Evolutionary conservation across 1,140 invertebrate genomes (phyloP).

Genomic region (Drosophila oshimai): DNA sequence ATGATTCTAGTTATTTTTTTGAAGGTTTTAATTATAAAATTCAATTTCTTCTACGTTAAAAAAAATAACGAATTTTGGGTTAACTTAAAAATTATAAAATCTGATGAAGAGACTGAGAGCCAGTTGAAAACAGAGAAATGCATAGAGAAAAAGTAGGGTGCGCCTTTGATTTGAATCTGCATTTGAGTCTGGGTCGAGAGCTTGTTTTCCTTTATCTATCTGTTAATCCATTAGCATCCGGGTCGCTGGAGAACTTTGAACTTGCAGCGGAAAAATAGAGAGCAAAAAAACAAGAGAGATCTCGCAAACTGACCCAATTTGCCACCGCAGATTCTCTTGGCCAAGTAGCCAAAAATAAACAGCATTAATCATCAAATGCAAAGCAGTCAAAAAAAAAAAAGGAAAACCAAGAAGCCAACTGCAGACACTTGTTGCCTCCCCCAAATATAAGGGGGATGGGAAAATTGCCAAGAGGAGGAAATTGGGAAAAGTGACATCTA

Average conservation of each 20-base stretch:
- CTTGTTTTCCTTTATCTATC: neutral
- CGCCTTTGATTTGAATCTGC: constrained; percentile 45
- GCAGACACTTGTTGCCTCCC: constrained; percentile 43
- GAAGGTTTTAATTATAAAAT: too few relatives aligned
- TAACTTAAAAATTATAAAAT: neutral
- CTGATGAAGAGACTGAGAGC: neutral
- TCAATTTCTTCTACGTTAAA: too few relatives aligned
- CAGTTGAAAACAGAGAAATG: neutral
- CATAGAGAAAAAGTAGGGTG: constrained; percentile 12
- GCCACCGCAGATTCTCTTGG: constrained; percentile 1
- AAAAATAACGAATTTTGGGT: too few relatives aligned
- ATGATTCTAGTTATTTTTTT: neutral
- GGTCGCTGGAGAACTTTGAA: constrained; percentile 34
- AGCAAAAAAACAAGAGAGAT: neutral
- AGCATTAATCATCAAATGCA: constrained; percentile 42
- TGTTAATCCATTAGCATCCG: neutral
- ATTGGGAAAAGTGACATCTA: constrained; percentile 2
- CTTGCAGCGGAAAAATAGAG: constrained; percentile 4
- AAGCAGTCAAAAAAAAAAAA: constrained; percentile 4
- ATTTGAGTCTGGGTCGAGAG: constrained; percentile 10
- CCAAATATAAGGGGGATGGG: neutral
- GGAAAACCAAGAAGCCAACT: neutral
- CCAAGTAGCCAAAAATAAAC: constrained; percentile 34
- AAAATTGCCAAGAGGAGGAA: constrained; percentile 13
- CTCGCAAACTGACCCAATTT: constrained; percentile 18